Base-by-base conservation (phyloP, 2,113 vertebrate species). In the Trichomycterus rosablanca region DNA sequence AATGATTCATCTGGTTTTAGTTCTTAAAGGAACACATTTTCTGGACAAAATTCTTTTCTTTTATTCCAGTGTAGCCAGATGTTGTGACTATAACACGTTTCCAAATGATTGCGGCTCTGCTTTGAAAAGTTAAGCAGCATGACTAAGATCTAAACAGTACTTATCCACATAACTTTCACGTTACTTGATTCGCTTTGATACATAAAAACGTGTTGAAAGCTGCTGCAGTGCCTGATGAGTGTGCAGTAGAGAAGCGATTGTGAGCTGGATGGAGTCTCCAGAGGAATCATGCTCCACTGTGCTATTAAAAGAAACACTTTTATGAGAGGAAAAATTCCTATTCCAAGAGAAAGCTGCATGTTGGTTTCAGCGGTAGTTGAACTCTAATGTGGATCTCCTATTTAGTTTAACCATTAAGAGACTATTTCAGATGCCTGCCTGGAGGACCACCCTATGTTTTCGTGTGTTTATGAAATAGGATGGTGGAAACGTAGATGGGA, bases 381-480 rank as follows among this genome's bases (percentile, higher is more conserved):
- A 49, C 59, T 81, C 78, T 81, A 74, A 81, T 81, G 80, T 82
- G 76, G 81, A 58, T 63, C 70, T 73, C 63, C 73, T 76, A 80
- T 77, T 78, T 79, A 70, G 60, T 20, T 11, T 16, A 16, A 62
- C 49, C 30, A 19, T 35, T 15, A 28, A 30, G 23, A 43, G 59
- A 62, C 43, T 16, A 32, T 22, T 42, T 59, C 49, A 61, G 58
- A 40, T 53, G 49, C 23, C 40, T 46, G 39, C 48, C 57, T 53
- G 37, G 39, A 42, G 53, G 46, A 72, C 63, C 46, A 61, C 59
- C 59, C 64, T 61, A 9, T 14, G 35, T 37, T 24, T 63, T 46
- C 30, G 46, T 62, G 46, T 62, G 35, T 32, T 35, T 52, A 37
- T 60, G 45, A 19, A 34, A 37, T 26, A 56, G 28, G 56, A 32